Percentiles rank a stretch among this genome's conserved stretches.
Conservation (phyloP, 1,140 invertebrate species). For the Cardiocondyla obscurior region DNA sequence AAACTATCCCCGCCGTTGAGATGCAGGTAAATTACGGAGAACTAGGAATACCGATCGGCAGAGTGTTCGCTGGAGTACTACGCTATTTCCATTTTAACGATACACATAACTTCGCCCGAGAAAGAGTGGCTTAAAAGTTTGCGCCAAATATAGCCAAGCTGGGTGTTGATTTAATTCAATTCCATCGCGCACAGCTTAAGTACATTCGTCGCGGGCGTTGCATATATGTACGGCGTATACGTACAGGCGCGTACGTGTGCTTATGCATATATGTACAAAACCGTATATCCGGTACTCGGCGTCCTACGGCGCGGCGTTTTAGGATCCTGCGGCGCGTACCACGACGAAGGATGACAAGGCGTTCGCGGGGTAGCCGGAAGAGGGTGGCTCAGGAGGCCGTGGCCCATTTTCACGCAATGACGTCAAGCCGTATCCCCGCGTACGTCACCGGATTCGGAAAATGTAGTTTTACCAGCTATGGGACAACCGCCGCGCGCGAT, state of each 20-base stretch:
- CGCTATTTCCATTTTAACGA: neutral
- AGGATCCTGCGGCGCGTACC: conserved; percentile 64
- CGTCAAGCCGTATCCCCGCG: conserved; percentile 73
- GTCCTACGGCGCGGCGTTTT: conserved; percentile 64
- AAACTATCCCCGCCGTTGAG: neutral
- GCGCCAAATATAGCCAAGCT: neutral
- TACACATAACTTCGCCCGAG: neutral
- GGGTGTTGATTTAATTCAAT: conserved; percentile 42
- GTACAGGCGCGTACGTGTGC: neutral
- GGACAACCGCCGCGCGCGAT: conserved; percentile 51
- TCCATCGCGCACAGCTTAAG: neutral
- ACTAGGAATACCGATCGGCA: neutral
- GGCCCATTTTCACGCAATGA: conserved; percentile 75
- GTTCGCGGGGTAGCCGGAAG: conserved; percentile 41
- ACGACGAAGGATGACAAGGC: conserved; percentile 68
- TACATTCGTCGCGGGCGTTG: neutral
- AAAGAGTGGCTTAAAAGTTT: conserved; percentile 1
- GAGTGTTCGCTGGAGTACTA: neutral
- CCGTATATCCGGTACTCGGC: conserved; percentile 56
- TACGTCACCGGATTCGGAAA: conserved; percentile 71
- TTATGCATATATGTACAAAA: conserved; percentile 18
- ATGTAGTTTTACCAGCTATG: conserved; percentile 68
- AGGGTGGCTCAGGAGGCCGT: conserved; percentile 70
- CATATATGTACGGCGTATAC: no score
- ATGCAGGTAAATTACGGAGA: neutral